Conservation (phyloP, 2,888 invertebrate species). For the Caenorhabditis sp. region DNA sequence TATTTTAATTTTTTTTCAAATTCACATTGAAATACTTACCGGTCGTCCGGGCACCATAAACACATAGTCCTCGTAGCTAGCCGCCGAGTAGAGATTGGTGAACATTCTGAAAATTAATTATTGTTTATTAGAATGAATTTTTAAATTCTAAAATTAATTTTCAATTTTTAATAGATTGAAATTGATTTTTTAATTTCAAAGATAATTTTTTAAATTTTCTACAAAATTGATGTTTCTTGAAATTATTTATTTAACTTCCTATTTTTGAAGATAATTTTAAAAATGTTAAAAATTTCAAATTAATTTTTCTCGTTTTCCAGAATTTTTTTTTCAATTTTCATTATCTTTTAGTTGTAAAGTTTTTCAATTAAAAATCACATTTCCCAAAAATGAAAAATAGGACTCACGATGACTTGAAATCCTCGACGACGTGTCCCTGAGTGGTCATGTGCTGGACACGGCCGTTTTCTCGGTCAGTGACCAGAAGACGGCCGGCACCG, state of each 20-base stretch:
- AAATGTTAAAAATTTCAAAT: not conserved
- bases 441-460: constrained; percentile 83
- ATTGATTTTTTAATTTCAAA: not conserved
- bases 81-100: constrained; percentile 72
- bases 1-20: not conserved
- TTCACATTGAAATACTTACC: not conserved
- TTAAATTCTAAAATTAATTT: not conserved
- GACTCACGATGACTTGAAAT: constrained; percentile 63
- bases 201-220: not conserved
- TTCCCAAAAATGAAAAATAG: not conserved
- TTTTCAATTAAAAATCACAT: not conserved
- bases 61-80: constrained; percentile 64
- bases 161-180: not conserved
- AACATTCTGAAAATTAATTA: constrained; percentile 63
- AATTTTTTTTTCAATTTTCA: not conserved
- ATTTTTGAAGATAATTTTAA: no score
- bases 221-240: not conserved
- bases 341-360: no score
- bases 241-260: no score
- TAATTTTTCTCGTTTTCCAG: no score
- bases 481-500: constrained; percentile 84
- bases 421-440: constrained; percentile 64
- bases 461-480: constrained; percentile 86
- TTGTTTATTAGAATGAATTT: not conserved
- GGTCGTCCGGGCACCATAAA: constrained; percentile 75